Conservation (phyloP, 2,888 invertebrate genomes). For the Cephus pulcher region DNA sequence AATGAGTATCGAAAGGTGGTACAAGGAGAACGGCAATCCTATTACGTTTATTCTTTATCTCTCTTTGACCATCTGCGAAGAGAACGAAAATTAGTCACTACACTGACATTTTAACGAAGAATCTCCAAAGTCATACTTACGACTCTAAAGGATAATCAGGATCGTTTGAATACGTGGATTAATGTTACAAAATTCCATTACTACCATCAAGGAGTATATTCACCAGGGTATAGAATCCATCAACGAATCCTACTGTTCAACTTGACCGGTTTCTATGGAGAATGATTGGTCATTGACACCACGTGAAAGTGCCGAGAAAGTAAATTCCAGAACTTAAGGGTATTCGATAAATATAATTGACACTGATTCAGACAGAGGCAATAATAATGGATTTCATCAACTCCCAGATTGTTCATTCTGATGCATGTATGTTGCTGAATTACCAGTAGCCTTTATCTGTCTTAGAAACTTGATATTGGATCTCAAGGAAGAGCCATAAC, state of each 20-base stretch:
- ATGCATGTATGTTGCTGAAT: neutral
- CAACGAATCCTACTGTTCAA: neutral
- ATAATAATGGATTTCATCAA: neutral
- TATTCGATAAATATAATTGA: neutral
- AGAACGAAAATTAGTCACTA: neutral
- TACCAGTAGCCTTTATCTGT: neutral
- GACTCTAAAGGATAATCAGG: neutral
- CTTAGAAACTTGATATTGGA: neutral
- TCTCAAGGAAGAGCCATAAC: neutral
- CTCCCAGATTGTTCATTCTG: neutral
- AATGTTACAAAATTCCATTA: neutral
- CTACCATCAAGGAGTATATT: neutral
- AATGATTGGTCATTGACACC: constrained; percentile 13
- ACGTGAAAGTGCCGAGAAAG: constrained; percentile 33
- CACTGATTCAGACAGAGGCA: neutral
- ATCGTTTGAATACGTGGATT: neutral
- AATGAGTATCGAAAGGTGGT: neutral
- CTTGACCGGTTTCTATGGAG: neutral
- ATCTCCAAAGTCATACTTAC: neutral
- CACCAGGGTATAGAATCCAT: neutral
- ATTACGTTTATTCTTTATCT: neutral
- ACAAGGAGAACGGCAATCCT: neutral
- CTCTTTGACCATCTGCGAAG: neutral
- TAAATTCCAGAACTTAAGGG: constrained; percentile 10
- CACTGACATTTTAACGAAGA: neutral